Conservation (phyloP, 2,797 vertebrate genomes). For the Telmatherina bonti region DNA sequence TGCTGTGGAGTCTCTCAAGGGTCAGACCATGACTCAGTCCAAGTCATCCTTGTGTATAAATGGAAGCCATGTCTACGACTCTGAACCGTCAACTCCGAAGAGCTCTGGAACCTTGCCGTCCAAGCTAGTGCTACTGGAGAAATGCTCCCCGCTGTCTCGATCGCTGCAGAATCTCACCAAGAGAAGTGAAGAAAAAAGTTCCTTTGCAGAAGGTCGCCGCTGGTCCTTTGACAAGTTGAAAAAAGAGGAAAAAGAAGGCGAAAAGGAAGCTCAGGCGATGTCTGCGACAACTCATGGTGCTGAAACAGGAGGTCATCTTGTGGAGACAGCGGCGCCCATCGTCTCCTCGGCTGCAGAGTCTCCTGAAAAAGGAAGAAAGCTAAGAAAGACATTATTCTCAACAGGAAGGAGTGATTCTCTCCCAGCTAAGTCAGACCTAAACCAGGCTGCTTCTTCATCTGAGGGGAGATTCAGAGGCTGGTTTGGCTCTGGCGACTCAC, state of each 20-base stretch:
- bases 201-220: slow-evolving; percentile 66
- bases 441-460: slow-evolving; percentile 45
- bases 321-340: slow-evolving; percentile 61
- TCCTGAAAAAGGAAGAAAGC: slow-evolving; percentile 77
- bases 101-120: slow-evolving; percentile 67
- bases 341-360: slow-evolving; percentile 45
- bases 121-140: slow-evolving; percentile 83
- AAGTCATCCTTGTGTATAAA: slow-evolving; percentile 95
- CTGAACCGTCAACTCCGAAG: slow-evolving; percentile 77
- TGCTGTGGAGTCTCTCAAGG: slow-evolving; percentile 82
- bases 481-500: slow-evolving; percentile 89
- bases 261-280: slow-evolving; percentile 64
- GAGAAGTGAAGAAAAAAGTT: slow-evolving; percentile 80
- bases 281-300: slow-evolving; percentile 63
- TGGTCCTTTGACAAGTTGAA: slow-evolving; percentile 85
- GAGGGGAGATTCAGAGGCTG: slow-evolving; percentile 88
- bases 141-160: slow-evolving; percentile 81
- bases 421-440: slow-evolving; percentile 68
- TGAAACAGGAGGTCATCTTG: slow-evolving; percentile 56
- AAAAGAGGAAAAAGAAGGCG: slow-evolving; percentile 82
- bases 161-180: slow-evolving; percentile 85
- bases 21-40: slow-evolving; percentile 84
- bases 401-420: slow-evolving; percentile 85
- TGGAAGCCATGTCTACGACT: slow-evolving; percentile 92
- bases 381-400: slow-evolving; percentile 88